Conservation (phyloP, 2,888 invertebrate species). For the Acronicta leporina region DNA sequence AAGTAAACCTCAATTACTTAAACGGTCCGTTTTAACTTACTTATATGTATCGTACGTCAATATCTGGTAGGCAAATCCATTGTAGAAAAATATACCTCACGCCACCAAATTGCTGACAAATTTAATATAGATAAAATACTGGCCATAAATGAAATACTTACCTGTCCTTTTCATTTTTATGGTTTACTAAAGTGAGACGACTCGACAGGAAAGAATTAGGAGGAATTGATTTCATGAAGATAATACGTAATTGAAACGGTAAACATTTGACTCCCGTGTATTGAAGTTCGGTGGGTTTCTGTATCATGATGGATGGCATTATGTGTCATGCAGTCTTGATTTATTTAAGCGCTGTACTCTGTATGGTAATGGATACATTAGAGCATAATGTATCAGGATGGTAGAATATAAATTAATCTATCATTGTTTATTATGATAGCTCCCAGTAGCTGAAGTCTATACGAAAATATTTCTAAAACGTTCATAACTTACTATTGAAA, state of each 20-base stretch:
- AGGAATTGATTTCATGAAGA: slow-evolving; percentile 10
- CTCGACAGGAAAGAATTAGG: too few species aligned
- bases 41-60: too few species aligned
- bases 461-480: background rate
- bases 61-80: too few species aligned
- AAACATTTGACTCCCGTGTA: slow-evolving; percentile 29
- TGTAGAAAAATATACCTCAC: too few species aligned
- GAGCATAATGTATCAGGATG: slow-evolving; percentile 21
- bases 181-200: too few species aligned
- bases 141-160: too few species aligned
- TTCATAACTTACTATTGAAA: background rate
- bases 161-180: too few species aligned
- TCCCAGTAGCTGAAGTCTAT: background rate
- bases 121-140: too few species aligned
- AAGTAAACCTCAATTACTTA: too few species aligned
- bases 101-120: too few species aligned
- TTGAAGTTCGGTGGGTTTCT: slow-evolving; percentile 18
- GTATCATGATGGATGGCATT: slow-evolving; percentile 34
- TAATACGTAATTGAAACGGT: slow-evolving; percentile 21
- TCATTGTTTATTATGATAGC: slow-evolving; percentile 25
- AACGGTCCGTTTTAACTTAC: too few species aligned
- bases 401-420: slow-evolving; percentile 25
- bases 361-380: slow-evolving; percentile 32
- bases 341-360: slow-evolving; percentile 30
- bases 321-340: slow-evolving; percentile 33